These are phyloP conservation scores for Enteromius fasciolatus DNA, from an alignment of 2,797 vertebrate genomes.

Conservation along the genomic window DNA sequence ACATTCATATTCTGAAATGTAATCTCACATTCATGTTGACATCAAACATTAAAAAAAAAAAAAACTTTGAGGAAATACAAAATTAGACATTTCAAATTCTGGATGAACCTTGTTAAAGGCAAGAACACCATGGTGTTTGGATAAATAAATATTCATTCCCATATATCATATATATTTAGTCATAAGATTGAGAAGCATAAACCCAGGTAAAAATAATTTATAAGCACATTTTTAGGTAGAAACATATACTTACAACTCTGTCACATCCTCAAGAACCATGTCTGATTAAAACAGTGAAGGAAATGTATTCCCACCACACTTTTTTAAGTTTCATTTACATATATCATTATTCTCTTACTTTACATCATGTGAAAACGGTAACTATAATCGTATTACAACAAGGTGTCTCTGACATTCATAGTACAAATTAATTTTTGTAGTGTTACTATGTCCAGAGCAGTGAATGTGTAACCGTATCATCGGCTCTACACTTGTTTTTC, in stretches of 20 bases:
- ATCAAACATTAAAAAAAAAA: background rate
- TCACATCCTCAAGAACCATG: slow-evolving; percentile 90
- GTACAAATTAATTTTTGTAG: background rate
- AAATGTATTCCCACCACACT: background rate
- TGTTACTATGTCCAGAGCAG: background rate
- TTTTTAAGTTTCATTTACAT: background rate
- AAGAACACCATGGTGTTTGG: background rate
- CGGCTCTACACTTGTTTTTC: background rate
- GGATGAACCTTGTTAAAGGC: background rate
- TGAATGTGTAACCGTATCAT: background rate
- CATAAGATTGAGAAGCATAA: background rate
- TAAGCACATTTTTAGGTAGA: background rate
- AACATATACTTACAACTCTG: slow-evolving; percentile 87
- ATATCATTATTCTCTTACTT: background rate
- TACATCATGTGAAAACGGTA: background rate
- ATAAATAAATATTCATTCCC: background rate
- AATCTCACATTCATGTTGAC: background rate
- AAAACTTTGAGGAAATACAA: background rate
- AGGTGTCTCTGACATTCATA: background rate
- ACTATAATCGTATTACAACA: background rate
- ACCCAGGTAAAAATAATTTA: background rate
- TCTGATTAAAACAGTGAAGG: slow-evolving; percentile 79
- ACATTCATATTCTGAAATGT: background rate
- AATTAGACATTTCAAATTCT: background rate
- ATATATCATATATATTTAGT: background rate